These are phyloP conservation scores for Xiphophorus hellerii DNA, from an alignment of 2,113 vertebrate species.

Conservation along the genomic window DNA sequence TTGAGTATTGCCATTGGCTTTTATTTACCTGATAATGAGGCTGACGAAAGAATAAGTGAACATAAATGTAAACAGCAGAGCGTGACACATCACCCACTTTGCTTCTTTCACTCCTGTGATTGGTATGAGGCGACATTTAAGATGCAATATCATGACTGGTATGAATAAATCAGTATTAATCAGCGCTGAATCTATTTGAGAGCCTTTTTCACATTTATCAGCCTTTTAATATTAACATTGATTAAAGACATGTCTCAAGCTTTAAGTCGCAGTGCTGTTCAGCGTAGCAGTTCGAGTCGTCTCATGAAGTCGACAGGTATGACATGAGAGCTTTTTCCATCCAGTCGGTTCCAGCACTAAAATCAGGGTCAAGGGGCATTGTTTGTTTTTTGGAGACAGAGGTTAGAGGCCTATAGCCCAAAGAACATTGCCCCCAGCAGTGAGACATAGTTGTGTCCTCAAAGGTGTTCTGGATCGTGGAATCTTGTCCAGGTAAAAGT, in stretches of 20 bases:
- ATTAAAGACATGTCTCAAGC: conserved; percentile 70
- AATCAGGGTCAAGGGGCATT: not conserved
- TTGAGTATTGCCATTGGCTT: conserved; percentile 15
- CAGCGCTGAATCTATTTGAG: conserved; percentile 62
- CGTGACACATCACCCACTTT: conserved; percentile 49
- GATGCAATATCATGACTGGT: conserved; percentile 56
- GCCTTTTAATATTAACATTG: conserved; percentile 79
- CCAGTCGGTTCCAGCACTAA: not conserved
- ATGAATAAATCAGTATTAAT: conserved; percentile 81
- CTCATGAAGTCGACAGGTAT: not conserved
- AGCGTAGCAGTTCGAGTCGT: conserved; percentile 25
- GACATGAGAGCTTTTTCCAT: not conserved
- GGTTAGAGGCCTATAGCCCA: not conserved
- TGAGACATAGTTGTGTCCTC: no score
- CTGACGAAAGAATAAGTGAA: conserved; percentile 1
- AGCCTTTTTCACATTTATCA: conserved; percentile 75
- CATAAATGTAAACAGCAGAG: conserved; percentile 13
- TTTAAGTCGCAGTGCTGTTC: conserved; percentile 55
- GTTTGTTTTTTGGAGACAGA: not conserved
- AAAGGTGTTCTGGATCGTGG: not conserved
- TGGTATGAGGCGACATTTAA: conserved; percentile 67
- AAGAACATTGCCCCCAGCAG: no score
- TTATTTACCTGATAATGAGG: conserved; percentile 16
- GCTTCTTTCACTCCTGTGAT: conserved; percentile 42
- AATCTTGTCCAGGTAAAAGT: not conserved